Evolutionary conservation across 2,797 vertebrate species (phyloP), one percentile per base, ranked within the genome.

Genomic region (Poeciliopsis presidionis): DNA sequence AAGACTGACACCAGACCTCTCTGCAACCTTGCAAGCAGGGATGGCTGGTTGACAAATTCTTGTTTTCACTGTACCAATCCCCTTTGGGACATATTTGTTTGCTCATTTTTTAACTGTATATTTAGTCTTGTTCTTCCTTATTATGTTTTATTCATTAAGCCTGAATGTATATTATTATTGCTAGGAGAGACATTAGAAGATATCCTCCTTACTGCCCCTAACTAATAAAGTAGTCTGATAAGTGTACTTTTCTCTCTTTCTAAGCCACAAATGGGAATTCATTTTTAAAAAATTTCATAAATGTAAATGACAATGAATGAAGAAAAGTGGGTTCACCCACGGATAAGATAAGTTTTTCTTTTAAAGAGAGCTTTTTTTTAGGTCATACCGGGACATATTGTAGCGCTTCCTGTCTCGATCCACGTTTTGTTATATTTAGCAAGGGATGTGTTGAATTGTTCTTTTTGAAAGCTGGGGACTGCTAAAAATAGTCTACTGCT

Each of bases 381-480:
- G 87, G 78, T 79, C 47, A 85, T 51, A 45, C 67, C 0, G 77
- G 86, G 83, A 87, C 84, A 69, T 36, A 76, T 83, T 82, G 78
- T 83, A 75, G 82, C 4, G 4, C 53, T 82, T 67, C 30, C 12
- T 72, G 80, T 79, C 80, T 65, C 63, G 36, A 84, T 87, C 85
- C 87, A 81, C 77, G 80, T 82, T 86, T 72, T 88, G 90, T 90
- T 93, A 92, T 89, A 90, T 92, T 93, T 92, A 93, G 90, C 87
- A 87, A 80, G 84, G 86, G 87, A 86, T 90, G 81, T 88, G 87
- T 90, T 91, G 89, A 94, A 91, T 89, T 69, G 88, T 80, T 91
- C 57, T 80, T 86, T 70, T 82, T 91, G 82, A 90, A 85, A 87
- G 87, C 90, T 75, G 88, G 81, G 78, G 76, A 45, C 69, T n/a